Evolutionary conservation across 2,888 invertebrate genomes (phyloP), one percentile per base, ranked within the genome.

Genomic region (Shargacucullia verbasci): DNA sequence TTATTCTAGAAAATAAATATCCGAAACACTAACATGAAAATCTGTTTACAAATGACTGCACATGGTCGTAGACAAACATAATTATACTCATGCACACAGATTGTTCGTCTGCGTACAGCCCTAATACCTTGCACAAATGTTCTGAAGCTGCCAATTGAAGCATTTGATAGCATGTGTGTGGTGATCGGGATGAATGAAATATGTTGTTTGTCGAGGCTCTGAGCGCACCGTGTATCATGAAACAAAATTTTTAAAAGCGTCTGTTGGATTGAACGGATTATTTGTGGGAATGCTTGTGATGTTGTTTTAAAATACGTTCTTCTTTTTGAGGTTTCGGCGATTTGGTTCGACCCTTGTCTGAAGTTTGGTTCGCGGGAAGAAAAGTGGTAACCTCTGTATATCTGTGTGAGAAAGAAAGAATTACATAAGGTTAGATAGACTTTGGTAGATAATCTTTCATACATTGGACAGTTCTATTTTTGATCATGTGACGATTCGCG

Each of bases 31-130:
- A 56, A 38, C 45, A 43, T 9, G 10, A 29, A 41, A 55, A 70
- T 53, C 45, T 37, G 44, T 56, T 59, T 52, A 31, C 34, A 12
- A 46, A 37, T 56, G 14, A 38, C 25, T 49, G 44, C 60, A 53
- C 29, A 40, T 62, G 61, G 52, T 43, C 49, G 39, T 62, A n/a
- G 14, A 20, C 55, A 73, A 74, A 73, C 59, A 69, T 70, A 70
- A 69, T 69, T 74, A 70, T 62, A 58, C 37, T 40, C 29, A 43
- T 37, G 29, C 65, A 73, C 62, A 74, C 50, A 59, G 15, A 39
- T 45, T 6, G 31, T 63, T 49, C 50, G 50, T 46, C 15, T 35
- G 55, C 49, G 55, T 53, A 55, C 31, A 37, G 43, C 39, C 47
- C 68, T 53, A 59, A 68, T 58, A 59, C 46, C 29, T 57, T 50